Conservation (phyloP, 2,797 vertebrate species). For the Pyrocephalus nanus region DNA sequence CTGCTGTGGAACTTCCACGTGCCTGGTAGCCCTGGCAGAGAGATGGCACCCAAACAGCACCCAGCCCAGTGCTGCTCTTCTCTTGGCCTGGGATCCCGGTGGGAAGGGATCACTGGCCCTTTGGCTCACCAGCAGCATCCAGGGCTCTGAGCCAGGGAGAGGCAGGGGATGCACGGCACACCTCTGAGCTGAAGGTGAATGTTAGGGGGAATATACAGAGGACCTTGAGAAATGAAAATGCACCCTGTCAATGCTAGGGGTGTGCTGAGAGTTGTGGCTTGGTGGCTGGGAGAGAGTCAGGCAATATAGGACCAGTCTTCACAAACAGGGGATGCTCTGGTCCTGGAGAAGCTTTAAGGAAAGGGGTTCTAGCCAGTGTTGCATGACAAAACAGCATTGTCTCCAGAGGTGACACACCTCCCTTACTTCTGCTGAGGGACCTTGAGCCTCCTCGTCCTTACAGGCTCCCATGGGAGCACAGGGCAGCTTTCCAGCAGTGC, state of each 20-base stretch:
- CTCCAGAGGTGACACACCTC: background rate
- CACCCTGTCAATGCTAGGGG: background rate
- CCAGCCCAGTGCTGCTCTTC: background rate
- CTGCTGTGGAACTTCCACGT: background rate
- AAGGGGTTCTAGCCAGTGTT: background rate
- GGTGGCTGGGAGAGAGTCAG: background rate
- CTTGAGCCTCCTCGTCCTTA: background rate
- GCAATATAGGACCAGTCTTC: background rate
- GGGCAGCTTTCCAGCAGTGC: background rate
- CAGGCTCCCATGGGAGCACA: background rate
- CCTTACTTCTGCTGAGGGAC: background rate
- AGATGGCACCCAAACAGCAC: background rate
- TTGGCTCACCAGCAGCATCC: background rate
- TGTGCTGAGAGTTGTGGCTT: background rate
- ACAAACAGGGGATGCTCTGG: background rate
- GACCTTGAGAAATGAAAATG: background rate
- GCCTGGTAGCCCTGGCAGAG: background rate
- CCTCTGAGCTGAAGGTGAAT: background rate
- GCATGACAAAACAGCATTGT: background rate
- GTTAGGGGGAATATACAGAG: background rate
- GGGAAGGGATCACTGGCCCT: background rate
- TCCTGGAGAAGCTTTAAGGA: background rate
- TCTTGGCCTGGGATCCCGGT: background rate
- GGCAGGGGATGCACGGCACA: fast-evolving
- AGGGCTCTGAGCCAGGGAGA: background rate